Base-by-base conservation (phyloP, 2,797 vertebrate genomes). In the Cuculus canorus region DNA sequence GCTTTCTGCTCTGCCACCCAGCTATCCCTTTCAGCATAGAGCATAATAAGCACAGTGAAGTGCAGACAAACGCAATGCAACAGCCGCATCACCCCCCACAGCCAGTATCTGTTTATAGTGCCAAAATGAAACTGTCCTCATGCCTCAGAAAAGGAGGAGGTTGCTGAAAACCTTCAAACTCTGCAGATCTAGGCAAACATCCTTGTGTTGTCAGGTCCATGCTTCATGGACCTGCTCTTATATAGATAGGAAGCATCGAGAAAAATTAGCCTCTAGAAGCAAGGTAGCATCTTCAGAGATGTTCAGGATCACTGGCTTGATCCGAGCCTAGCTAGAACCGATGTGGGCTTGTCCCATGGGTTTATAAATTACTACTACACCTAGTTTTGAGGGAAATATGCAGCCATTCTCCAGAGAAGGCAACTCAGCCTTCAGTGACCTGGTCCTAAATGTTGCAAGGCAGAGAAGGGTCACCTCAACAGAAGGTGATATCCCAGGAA, bases 111-210 rank as follows among this genome's bases (percentile, higher is more conserved):
- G 0, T 48, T 56, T 54, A 60, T 9, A 50, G 66, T 71, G 71
- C 33, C n/a, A 80, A 60, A 78, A 37, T 7, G 16, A 39, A 68
- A 71, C 39, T 33, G 39, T 7, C 35, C n/a, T 30, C 0, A 0
- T 60, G 52, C 21, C 12, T 27, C 82, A 33, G 37, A 59, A 71
- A 73, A 73, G 12, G 19, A 66, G 28, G 10, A 82, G 37, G 15
- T 21, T 68, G n/a, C n/a, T 63, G 61, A 39, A 77, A 91, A 43
- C 41, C 11, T 80, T 72, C 41, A 27, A 25, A 50, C 39, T 90
- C 72, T 54, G 50, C 24, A 89, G 72, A 69, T 56, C 3, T 8
- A 53, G 19, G 21, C 25, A 89, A 88, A 6, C 28, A 60, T 48
- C 24, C 7, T 32, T 54, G 16, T 37, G 28, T 61, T 3, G 0